Percentiles rank a stretch among this genome's conserved stretches.
phyloP scores from a whole-genome alignment of 2,888 invertebrate genomes.

The Amphimallon solstitiale region DNA sequence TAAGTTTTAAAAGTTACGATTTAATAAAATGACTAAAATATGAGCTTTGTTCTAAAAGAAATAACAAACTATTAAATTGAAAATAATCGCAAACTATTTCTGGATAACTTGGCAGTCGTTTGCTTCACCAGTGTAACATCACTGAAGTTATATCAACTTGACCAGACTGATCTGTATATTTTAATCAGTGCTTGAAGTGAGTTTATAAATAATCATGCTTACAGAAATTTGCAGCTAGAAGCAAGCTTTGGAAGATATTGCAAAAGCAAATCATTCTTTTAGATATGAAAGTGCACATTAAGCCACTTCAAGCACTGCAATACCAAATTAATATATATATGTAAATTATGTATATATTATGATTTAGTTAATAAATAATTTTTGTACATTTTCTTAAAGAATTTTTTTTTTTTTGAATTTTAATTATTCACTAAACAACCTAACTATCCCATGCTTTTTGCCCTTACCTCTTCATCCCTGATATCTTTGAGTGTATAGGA shows the following conservation, averaged over 20 bases:
- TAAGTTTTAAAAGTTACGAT: too few relatives aligned
- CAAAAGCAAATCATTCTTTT: neutral
- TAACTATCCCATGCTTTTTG: constrained; percentile 27
- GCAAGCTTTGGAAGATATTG: constrained; percentile 1
- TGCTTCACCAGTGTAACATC: too few relatives aligned
- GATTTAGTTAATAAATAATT: neutral
- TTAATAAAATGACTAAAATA: too few relatives aligned
- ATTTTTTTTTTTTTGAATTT: constrained; percentile 8
- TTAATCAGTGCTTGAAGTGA: constrained; percentile 19
- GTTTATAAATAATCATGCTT: neutral
- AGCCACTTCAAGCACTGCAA: constrained; percentile 25
- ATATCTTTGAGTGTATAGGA: constrained; percentile 95
- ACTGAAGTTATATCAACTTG: too few relatives aligned
- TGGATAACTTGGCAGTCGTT: too few relatives aligned
- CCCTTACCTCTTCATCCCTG: constrained; percentile 89
- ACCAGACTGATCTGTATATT: too few relatives aligned
- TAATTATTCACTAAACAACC: constrained; percentile 9
- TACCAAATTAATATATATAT: neutral
- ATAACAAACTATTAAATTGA: too few relatives aligned
- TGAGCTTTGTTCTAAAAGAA: too few relatives aligned
- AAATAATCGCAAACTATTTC: too few relatives aligned
- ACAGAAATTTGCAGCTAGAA: constrained; percentile 13
- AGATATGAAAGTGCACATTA: neutral
- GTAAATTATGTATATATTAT: neutral
- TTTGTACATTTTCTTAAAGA: neutral